Evolutionary conservation across 2,797 vertebrate species (phyloP).

Genomic region (Anisognathus igniventris): DNA sequence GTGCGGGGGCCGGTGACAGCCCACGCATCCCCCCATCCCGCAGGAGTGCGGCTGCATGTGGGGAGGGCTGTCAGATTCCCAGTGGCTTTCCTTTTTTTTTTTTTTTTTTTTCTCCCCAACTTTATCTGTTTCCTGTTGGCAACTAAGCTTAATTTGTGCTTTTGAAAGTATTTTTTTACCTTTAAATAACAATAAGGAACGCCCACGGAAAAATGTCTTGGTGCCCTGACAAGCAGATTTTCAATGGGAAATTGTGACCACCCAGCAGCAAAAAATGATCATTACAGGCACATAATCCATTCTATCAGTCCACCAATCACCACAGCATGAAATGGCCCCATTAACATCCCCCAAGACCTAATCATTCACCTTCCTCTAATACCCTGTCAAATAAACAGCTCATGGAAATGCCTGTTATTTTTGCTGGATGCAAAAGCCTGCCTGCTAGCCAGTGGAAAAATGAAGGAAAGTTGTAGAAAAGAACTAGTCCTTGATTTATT

Average conservation of each 20-base stretch:
- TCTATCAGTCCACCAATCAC: constrained; percentile 38
- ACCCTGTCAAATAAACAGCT: background rate
- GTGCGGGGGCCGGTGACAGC: background rate
- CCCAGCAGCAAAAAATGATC: background rate
- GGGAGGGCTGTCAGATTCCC: constrained; percentile 37
- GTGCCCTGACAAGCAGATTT: constrained; percentile 26
- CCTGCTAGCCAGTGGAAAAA: background rate
- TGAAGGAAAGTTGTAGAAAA: background rate
- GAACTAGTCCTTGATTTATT: background rate
- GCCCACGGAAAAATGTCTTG: background rate
- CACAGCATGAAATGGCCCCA: constrained; percentile 25
- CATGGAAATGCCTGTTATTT: constrained; percentile 12
- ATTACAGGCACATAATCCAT: constrained; percentile 33
- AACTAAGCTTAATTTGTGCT: background rate
- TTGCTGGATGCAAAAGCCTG: background rate
- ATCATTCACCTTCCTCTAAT: background rate
- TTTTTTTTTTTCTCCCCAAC: background rate
- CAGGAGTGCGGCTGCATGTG: background rate
- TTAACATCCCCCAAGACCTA: constrained; percentile 12
- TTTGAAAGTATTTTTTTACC: constrained; percentile 39
- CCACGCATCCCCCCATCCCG: background rate
- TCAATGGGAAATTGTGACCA: constrained; percentile 21
- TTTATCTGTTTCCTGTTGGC: constrained; percentile 25
- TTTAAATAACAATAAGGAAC: constrained; percentile 53
- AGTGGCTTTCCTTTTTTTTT: background rate